Evolutionary conservation across 2,888 invertebrate genomes (phyloP).

Genomic region (Clunio marinus): DNA sequence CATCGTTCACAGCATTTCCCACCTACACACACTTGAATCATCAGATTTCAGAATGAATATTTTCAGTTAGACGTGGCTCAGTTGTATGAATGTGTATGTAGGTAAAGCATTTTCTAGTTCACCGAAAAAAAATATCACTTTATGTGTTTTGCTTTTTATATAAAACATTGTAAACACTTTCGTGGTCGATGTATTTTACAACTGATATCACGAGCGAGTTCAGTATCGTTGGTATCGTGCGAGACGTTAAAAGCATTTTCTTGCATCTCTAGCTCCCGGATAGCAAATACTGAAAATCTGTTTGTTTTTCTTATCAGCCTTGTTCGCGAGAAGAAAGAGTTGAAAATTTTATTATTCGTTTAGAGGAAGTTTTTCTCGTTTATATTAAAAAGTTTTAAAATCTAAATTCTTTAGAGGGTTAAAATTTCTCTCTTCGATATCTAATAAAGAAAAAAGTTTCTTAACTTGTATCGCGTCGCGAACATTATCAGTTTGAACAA

Average conservation of each 20-base stretch:
- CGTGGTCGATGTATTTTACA: conserved; percentile 29
- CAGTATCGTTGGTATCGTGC: conserved; percentile 37
- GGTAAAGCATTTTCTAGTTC: conserved; percentile 26
- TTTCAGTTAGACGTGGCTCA: not conserved
- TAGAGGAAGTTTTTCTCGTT: conserved; percentile 1
- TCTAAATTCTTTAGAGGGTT: not conserved
- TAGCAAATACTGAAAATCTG: conserved; percentile 3
- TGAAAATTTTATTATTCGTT: not conserved
- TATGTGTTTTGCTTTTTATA: not conserved
- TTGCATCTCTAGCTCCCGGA: not conserved
- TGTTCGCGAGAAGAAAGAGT: not conserved
- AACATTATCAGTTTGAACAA: conserved; percentile 3
- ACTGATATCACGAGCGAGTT: conserved; percentile 32
- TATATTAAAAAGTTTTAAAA: not conserved
- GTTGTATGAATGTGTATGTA: conserved; percentile 25
- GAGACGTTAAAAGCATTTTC: conserved; percentile 28
- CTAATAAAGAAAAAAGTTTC: not conserved
- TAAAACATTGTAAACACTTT: conserved; percentile 33
- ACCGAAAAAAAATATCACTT: not conserved
- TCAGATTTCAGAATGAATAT: conserved; percentile 31
- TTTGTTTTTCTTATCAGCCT: conserved; percentile 6
- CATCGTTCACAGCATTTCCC: not conserved
- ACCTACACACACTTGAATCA: not conserved
- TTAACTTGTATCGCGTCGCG: not conserved
- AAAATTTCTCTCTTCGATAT: too few relatives aligned